These are phyloP conservation scores for Chelonus insularis DNA, from an alignment of 1,140 invertebrate species.

Conservation along the genomic window DNA sequence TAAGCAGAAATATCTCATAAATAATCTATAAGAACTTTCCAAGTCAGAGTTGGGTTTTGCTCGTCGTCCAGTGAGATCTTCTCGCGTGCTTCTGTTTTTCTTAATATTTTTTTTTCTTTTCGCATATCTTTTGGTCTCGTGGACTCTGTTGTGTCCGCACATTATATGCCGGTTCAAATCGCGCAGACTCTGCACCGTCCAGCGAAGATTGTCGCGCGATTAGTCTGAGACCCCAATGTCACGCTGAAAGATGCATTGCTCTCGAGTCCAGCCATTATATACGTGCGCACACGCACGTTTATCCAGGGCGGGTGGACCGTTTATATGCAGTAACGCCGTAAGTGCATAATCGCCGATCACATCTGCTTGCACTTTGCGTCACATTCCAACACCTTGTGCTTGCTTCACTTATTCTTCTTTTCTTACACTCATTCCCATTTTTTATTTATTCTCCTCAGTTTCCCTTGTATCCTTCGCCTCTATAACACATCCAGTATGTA, in stretches of 20 bases:
- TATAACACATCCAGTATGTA: neutral
- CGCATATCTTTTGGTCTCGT: neutral
- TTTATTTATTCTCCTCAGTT: neutral
- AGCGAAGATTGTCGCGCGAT: conserved; percentile 60
- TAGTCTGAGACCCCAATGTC: conserved; percentile 55
- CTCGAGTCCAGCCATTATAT: conserved; percentile 46
- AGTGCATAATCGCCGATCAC: conserved; percentile 61
- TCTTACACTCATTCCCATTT: neutral
- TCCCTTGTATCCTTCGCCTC: conserved; percentile 5
- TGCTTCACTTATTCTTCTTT: conserved; percentile 19
- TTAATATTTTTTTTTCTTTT: conserved; percentile 21
- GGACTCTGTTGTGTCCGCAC: conserved; percentile 15
- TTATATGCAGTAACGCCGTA: conserved; percentile 58
- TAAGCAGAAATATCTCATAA: conserved; percentile 27
- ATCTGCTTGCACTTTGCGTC: conserved; percentile 60
- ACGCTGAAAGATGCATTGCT: conserved; percentile 58
- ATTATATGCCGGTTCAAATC: conserved; percentile 23
- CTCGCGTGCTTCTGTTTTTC: conserved; percentile 2
- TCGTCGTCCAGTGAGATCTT: conserved; percentile 23
- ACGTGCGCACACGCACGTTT: conserved; percentile 33
- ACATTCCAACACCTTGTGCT: conserved; percentile 50
- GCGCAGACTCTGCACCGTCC: conserved; percentile 18
- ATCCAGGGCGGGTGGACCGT: conserved; percentile 33
- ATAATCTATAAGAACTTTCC: conserved; percentile 35
- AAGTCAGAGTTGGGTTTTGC: conserved; percentile 44